These are phyloP conservation scores for Perizoma affinitatum DNA, from an alignment of 2,888 invertebrate species.

Conservation along the genomic window DNA sequence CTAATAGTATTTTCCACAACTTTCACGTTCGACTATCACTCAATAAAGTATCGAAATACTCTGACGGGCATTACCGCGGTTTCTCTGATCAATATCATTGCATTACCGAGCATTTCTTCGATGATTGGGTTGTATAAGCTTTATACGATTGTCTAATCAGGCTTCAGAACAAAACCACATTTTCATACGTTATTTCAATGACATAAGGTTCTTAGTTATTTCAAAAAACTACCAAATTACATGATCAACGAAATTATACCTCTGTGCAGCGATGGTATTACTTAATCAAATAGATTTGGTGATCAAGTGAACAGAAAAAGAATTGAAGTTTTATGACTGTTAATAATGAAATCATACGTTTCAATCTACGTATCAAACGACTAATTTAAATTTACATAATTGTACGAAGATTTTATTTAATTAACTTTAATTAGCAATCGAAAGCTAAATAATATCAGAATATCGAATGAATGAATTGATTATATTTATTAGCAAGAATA, in stretches of 20 bases:
- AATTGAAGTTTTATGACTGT: conserved; percentile 22
- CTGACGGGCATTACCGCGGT: conserved; percentile 26
- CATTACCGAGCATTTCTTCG: conserved; percentile 32
- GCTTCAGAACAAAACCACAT: neutral
- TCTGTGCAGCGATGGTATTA: conserved; percentile 9
- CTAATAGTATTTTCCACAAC: conserved; percentile 24
- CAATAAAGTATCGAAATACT: conserved; percentile 34
- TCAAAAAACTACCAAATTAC: neutral
- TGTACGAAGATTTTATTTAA: too few relatives aligned
- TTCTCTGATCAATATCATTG: conserved; percentile 31
- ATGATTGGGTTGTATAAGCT: conserved; percentile 21
- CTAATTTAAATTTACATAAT: too few relatives aligned
- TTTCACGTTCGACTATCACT: conserved; percentile 33
- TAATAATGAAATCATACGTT: neutral
- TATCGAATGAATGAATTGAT: too few relatives aligned
- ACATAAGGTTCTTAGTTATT: conserved; percentile 8
- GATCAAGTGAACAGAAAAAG: conserved; percentile 9
- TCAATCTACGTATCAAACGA: too few relatives aligned
- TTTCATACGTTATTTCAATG: neutral
- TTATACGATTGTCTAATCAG: conserved; percentile 15
- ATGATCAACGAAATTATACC: conserved; percentile 18
- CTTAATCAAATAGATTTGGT: conserved; percentile 20
- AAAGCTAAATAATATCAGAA: too few relatives aligned
- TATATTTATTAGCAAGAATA: too few relatives aligned
- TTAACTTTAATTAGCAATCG: too few relatives aligned